Percentiles rank a stretch among this genome's conserved stretches.
These are phyloP conservation scores for Cydia fagiglandana DNA, from an alignment of 1,140 invertebrate genomes.

Conservation along the genomic window DNA sequence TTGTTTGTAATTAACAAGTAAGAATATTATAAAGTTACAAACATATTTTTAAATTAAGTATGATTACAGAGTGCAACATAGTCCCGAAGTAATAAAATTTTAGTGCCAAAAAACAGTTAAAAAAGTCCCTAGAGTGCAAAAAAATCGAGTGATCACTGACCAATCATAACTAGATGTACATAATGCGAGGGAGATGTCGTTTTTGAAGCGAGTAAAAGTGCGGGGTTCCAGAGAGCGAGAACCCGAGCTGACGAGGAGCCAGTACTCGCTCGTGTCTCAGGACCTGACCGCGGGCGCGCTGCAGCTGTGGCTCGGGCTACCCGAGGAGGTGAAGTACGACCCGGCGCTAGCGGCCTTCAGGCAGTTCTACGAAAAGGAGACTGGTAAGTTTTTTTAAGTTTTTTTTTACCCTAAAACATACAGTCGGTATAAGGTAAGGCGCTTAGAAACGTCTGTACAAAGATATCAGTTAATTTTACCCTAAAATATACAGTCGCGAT, in stretches of 20 bases:
- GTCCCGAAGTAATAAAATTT: not conserved
- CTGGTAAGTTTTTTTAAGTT: slow-evolving; percentile 57
- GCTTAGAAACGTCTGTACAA: too few relatives aligned
- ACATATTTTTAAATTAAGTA: too few relatives aligned
- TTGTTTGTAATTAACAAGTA: too few relatives aligned
- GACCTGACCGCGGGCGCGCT: slow-evolving; percentile 82
- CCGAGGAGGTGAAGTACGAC: slow-evolving; percentile 82
- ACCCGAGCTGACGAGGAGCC: slow-evolving; percentile 55
- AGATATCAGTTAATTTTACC: too few relatives aligned
- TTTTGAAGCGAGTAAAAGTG: slow-evolving; percentile 51
- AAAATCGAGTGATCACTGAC: too few relatives aligned
- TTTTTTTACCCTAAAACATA: too few relatives aligned
- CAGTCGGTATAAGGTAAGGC: too few relatives aligned
- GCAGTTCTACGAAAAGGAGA: slow-evolving; percentile 81
- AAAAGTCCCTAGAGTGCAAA: not conserved
- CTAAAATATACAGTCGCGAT: too few relatives aligned
- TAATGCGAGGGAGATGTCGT: not conserved
- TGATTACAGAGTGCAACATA: too few relatives aligned
- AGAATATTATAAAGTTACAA: too few relatives aligned
- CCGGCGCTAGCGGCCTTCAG: slow-evolving; percentile 82
- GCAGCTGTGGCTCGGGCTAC: slow-evolving; percentile 82
- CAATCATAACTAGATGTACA: too few relatives aligned
- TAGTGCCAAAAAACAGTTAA: not conserved
- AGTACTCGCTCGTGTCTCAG: slow-evolving; percentile 73
- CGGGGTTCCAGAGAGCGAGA: slow-evolving; percentile 54